These are phyloP conservation scores for Mastacembelus armatus DNA, from an alignment of 2,797 vertebrate genomes.

Conservation along the genomic window DNA sequence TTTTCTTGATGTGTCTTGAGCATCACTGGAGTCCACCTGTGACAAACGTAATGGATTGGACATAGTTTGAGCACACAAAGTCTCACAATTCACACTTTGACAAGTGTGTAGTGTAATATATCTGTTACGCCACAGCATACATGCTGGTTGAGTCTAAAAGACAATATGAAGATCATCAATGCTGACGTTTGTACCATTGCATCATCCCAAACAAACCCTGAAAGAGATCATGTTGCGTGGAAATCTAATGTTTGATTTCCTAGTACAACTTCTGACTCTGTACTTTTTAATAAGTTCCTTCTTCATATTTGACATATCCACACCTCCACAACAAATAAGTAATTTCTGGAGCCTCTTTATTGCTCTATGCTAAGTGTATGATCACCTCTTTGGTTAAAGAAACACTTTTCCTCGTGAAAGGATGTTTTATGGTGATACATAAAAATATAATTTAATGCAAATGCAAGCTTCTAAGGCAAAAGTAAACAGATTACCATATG, in stretches of 20 bases:
- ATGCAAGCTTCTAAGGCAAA: background rate
- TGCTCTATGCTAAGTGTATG: background rate
- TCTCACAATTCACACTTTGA: no score
- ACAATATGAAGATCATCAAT: constrained; percentile 28
- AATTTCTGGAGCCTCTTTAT: no score
- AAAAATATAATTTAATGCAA: no score
- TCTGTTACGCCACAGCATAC: constrained; percentile 12
- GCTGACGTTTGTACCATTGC: no score
- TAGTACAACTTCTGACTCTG: constrained; percentile 10
- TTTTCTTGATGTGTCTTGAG: background rate
- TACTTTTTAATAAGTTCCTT: constrained; percentile 23
- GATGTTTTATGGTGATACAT: background rate
- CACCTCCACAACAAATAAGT: background rate
- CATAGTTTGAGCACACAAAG: no score
- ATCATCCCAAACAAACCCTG: no score
- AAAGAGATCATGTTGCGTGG: background rate
- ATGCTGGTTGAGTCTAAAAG: constrained; percentile 16
- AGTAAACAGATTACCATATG: background rate
- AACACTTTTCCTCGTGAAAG: background rate
- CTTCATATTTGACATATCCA: constrained; percentile 10
- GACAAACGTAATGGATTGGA: no score
- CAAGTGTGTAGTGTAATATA: constrained; percentile 55
- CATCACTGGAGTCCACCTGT: no score
- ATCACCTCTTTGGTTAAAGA: background rate
- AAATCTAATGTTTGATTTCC: constrained; percentile 22